Percentiles rank a stretch among this genome's conserved stretches.
Conservation (phyloP, 2,797 vertebrate genomes). For the Enteromius thamalakanensis region DNA sequence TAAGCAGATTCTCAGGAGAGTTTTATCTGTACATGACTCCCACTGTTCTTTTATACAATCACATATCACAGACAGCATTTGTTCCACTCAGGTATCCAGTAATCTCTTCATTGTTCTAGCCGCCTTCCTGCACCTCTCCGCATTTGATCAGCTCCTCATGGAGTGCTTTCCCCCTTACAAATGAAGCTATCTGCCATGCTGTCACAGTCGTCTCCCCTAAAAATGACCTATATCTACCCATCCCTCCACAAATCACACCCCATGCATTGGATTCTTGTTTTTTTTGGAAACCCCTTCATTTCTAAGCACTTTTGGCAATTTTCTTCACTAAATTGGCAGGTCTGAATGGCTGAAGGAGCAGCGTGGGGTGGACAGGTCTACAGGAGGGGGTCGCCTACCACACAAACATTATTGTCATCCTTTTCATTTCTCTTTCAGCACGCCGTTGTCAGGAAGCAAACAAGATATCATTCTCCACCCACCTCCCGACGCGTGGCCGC, state of each 20-base stretch:
- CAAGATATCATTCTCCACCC: slow-evolving; percentile 74
- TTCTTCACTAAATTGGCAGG: slow-evolving; percentile 72
- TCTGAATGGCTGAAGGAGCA: slow-evolving; percentile 77
- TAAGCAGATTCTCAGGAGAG: slow-evolving; percentile 22
- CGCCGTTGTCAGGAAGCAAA: slow-evolving; percentile 79
- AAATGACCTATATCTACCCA: slow-evolving; percentile 65
- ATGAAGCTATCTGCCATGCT: slow-evolving; percentile 59
- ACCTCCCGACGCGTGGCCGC: slow-evolving; percentile 65
- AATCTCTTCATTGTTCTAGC: slow-evolving; percentile 51
- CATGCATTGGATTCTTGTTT: slow-evolving; percentile 54
- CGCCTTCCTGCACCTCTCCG: slow-evolving; percentile 46
- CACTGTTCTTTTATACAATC: slow-evolving; percentile 37
- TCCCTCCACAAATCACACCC: slow-evolving; percentile 76
- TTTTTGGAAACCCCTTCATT: slow-evolving; percentile 52
- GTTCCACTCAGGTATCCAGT: slow-evolving; percentile 39
- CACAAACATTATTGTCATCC: slow-evolving; percentile 73
- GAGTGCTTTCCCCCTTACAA: slow-evolving; percentile 49
- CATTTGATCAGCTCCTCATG: slow-evolving; percentile 47
- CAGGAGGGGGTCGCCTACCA: slow-evolving; percentile 48
- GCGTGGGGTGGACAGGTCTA: slow-evolving; percentile 62
- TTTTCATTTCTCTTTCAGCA: slow-evolving; percentile 79
- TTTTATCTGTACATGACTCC: slow-evolving; percentile 44
- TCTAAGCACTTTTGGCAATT: slow-evolving; percentile 63
- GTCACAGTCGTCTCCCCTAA: slow-evolving; percentile 47
- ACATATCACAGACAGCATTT: slow-evolving; percentile 39